Conservation (phyloP, 2,113 vertebrate species). For the Aix galericulata region DNA sequence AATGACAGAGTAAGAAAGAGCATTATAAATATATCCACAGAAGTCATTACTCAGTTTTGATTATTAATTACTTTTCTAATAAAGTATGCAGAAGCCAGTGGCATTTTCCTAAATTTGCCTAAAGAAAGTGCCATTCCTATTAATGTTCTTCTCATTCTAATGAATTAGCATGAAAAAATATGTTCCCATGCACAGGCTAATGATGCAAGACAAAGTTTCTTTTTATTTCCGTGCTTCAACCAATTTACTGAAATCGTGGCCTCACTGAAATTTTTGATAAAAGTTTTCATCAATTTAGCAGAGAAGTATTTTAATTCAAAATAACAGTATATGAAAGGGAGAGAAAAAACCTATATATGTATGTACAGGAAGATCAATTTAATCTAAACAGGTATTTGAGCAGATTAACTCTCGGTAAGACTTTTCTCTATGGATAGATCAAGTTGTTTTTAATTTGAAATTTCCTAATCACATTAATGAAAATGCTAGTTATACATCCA, state of each 20-base stretch:
- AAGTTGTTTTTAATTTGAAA: not conserved
- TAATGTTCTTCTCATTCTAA: not conserved
- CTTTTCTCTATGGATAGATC: not conserved
- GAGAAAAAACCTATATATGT: fast-evolving
- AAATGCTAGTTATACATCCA: not conserved
- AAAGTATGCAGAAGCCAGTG: not conserved
- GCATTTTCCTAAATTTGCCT: constrained; percentile 27
- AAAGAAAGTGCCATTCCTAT: not conserved
- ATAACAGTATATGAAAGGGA: not conserved
- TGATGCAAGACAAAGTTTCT: not conserved
- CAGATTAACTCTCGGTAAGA: not conserved
- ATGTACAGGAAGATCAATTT: not conserved
- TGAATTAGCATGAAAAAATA: not conserved
- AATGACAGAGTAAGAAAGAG: not conserved
- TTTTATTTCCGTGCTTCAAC: not conserved
- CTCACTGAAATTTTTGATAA: not conserved
- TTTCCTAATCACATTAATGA: not conserved
- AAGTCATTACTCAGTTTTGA: not conserved
- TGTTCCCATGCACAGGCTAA: not conserved
- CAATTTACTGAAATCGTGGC: not conserved
- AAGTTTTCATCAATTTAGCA: not conserved
- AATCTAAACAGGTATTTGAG: not conserved
- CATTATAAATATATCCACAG: constrained; percentile 4
- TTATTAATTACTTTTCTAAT: constrained; percentile 33
- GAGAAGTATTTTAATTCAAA: not conserved